Percentiles rank a stretch among this genome's conserved stretches.
These are phyloP conservation scores for Microplitis manilae DNA, from an alignment of 2,888 invertebrate species.

Conservation along the genomic window DNA sequence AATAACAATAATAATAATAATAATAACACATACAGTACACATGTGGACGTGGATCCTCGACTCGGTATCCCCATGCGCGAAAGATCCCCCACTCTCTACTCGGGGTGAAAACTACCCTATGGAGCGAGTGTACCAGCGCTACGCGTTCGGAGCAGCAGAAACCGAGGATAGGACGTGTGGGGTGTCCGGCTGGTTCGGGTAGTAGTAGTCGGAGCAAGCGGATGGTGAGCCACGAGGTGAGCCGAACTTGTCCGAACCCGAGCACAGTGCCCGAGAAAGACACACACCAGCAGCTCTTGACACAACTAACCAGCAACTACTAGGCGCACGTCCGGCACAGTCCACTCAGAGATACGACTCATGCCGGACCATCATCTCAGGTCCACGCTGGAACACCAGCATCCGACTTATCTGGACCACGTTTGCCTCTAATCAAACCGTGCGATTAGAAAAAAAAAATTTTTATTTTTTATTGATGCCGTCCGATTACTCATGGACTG, in stretches of 20 bases:
- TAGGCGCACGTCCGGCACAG: constrained; percentile 71
- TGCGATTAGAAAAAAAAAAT: background rate
- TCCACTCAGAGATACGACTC: constrained; percentile 72
- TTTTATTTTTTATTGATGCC: background rate
- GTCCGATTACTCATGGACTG: background rate
- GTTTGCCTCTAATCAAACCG: constrained; percentile 19
- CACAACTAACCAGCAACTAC: constrained; percentile 61
- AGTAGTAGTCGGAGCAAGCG: background rate
- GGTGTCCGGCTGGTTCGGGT: constrained; percentile 61
- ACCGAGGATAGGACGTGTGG: constrained; percentile 54
- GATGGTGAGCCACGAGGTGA: constrained; percentile 53
- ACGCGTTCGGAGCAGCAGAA: constrained; percentile 10
- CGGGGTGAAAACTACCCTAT: constrained; percentile 58
- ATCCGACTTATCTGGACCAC: constrained; percentile 44
- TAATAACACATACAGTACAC: background rate
- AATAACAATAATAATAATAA: background rate
- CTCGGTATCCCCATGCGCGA: constrained; percentile 60
- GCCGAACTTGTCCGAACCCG: constrained; percentile 68
- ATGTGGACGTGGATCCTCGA: constrained; percentile 17
- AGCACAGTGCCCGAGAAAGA: constrained; percentile 60
- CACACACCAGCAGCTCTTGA: background rate
- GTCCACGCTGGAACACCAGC: constrained; percentile 61
- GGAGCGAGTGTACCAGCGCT: constrained; percentile 64
- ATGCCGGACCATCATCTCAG: constrained; percentile 69
- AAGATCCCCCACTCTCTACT: background rate